A percentile compares a stretch with the other conserved stretches of the same genome.
phyloP scores from a whole-genome alignment of 2,797 vertebrate species.

The Rallus crepitans region DNA sequence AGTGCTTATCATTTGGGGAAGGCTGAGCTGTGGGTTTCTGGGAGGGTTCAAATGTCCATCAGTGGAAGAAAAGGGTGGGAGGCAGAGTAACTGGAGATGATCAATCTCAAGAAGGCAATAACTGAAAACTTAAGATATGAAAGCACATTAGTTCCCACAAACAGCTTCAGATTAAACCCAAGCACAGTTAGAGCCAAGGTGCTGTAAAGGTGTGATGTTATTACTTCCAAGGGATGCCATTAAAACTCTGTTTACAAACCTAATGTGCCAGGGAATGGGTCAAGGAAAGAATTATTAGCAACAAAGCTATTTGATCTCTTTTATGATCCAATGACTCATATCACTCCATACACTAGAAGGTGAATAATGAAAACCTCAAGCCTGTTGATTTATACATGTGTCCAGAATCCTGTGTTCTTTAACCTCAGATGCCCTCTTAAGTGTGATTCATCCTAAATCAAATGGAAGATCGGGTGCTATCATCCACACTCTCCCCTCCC shows the following conservation, averaged over 20 bases:
- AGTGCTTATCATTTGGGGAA: conserved; percentile 46
- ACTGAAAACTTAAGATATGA: conserved; percentile 55
- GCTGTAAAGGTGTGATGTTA: conserved; percentile 76
- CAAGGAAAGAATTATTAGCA: conserved; percentile 82
- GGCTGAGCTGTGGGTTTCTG: neutral
- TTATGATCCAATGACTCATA: conserved; percentile 82
- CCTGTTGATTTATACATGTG: conserved; percentile 76
- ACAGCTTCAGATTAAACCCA: conserved; percentile 58
- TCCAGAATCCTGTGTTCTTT: conserved; percentile 78
- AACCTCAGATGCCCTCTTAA: conserved; percentile 80
- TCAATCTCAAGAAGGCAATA: conserved; percentile 50
- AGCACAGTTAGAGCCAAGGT: conserved; percentile 64
- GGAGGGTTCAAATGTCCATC: conserved; percentile 12
- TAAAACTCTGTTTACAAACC: conserved; percentile 83
- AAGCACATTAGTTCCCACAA: conserved; percentile 74
- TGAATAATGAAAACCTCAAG: conserved; percentile 81
- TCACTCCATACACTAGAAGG: conserved; percentile 73
- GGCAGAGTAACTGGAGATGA: conserved; percentile 31
- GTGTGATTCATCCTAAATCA: conserved; percentile 79
- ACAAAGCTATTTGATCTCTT: conserved; percentile 83
- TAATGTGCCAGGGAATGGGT: conserved; percentile 79
- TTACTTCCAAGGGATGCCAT: conserved; percentile 79
- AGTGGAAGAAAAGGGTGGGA: neutral
- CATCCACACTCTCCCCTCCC: conserved; percentile 55
- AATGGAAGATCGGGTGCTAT: conserved; percentile 71